Evolutionary conservation across 2,113 vertebrate species (phyloP).

Genomic region (Apteryx owenii): DNA sequence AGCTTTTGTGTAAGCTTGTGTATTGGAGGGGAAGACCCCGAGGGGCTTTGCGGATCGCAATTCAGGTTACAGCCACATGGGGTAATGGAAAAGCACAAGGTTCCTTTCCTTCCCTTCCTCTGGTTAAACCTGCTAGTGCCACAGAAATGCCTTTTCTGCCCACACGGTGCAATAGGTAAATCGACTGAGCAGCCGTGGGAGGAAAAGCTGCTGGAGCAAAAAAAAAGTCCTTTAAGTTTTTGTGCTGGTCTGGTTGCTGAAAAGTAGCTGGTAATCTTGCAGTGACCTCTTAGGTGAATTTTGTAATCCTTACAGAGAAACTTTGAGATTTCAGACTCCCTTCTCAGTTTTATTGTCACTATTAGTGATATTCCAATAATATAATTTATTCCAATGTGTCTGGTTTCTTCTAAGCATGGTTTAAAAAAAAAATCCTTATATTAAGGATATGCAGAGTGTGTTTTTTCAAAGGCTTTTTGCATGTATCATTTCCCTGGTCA

Average conservation of each 20-base stretch:
- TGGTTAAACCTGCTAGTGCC: not conserved
- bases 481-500: constrained; percentile 39
- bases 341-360: constrained; percentile 1
- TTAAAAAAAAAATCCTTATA: constrained; percentile 58
- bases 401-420: constrained; percentile 26
- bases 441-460: constrained; percentile 57
- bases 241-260: too few relatives aligned
- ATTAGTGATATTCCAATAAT: not conserved
- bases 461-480: constrained; percentile 32
- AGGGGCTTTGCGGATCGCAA: not conserved
- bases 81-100: not conserved
- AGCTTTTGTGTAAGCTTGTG: too few relatives aligned
- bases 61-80: not conserved
- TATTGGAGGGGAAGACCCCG: not conserved
- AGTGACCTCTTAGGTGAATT: not conserved
- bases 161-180: not conserved
- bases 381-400: constrained; percentile 9
- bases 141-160: not conserved
- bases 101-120: not conserved
- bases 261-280: too few relatives aligned
- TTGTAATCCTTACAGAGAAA: not conserved
- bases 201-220: too few relatives aligned
- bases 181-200: not conserved
- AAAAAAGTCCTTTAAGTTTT: too few relatives aligned
- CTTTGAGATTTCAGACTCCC: not conserved